These are phyloP conservation scores for Mormoops blainvillei DNA, from an alignment of 2,113 vertebrate species.

Conservation along the genomic window DNA sequence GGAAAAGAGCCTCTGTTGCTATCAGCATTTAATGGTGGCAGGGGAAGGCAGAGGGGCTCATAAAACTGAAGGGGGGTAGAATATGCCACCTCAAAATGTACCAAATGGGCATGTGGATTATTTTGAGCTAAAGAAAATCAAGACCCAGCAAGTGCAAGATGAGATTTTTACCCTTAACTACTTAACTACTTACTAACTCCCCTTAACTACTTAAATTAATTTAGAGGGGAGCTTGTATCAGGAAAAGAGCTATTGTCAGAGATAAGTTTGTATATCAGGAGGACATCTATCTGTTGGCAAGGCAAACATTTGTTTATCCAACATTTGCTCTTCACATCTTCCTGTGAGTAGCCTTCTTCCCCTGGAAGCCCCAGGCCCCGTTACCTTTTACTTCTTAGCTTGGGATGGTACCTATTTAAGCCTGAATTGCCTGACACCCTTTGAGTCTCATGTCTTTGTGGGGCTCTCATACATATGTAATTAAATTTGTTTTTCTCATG, in stretches of 20 bases:
- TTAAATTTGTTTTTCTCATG: neutral
- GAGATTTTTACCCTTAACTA: neutral
- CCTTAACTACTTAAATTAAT: neutral
- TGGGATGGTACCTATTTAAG: neutral
- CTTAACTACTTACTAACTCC: too few species aligned
- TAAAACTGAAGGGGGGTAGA: neutral
- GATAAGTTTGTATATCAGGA: neutral
- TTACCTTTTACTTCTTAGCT: neutral
- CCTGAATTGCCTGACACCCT: neutral
- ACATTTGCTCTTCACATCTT: neutral
- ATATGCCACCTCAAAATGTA: neutral
- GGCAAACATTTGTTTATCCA: neutral
- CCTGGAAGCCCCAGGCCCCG: neutral
- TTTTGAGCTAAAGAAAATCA: neutral
- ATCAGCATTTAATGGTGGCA: neutral
- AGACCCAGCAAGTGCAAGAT: neutral
- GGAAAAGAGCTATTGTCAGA: neutral
- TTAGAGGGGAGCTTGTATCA: neutral
- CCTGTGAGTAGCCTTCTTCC: neutral
- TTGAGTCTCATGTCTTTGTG: neutral
- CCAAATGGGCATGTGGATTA: neutral
- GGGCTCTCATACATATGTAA: neutral
- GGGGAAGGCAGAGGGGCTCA: neutral
- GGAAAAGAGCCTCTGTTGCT: neutral
- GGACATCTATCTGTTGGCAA: neutral